phyloP scores from a whole-genome alignment of 2,797 vertebrate species.

The Mallotus villosus region DNA sequence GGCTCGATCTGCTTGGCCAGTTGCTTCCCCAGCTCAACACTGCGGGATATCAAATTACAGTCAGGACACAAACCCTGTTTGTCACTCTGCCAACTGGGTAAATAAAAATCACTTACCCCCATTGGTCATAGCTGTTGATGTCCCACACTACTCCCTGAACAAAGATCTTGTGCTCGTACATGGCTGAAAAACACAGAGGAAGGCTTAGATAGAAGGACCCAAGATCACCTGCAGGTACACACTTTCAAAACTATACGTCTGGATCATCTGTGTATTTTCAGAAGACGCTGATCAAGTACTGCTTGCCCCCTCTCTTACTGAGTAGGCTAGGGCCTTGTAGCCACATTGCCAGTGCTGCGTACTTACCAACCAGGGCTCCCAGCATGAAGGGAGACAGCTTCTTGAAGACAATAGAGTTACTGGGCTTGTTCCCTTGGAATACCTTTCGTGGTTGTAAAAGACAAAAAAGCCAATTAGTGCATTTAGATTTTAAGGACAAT shows the following conservation, averaged over 20 bases:
- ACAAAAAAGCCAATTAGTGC: neutral
- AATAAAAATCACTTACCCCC: conserved; percentile 83
- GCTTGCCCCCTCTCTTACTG: too few species aligned
- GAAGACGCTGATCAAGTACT: too few species aligned
- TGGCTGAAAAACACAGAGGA: conserved; percentile 68
- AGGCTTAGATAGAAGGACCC: neutral
- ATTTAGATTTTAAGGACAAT: neutral
- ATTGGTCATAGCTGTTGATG: conserved; percentile 97
- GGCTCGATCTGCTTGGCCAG: conserved; percentile 96
- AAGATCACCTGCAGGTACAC: neutral
- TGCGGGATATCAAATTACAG: conserved; percentile 38
- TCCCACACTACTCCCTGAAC: conserved; percentile 94
- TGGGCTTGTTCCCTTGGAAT: conserved; percentile 94
- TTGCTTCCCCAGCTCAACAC: conserved; percentile 95
- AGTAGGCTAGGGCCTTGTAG: too few species aligned
- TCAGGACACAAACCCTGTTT: neutral
- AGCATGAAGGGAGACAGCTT: conserved; percentile 89
- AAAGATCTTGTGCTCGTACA: conserved; percentile 99
- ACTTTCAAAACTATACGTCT: neutral
- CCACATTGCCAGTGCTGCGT: neutral
- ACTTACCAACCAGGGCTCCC: conserved; percentile 89
- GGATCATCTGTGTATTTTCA: too few species aligned
- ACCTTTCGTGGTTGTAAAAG: conserved; percentile 70
- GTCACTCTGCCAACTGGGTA: neutral
- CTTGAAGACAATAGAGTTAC: conserved; percentile 91